A percentile compares a stretch with the other conserved stretches of the same genome.
These are phyloP conservation scores for Branchipolynoe longqiensis DNA, from an alignment of 2,888 invertebrate species.

Conservation along the genomic window DNA sequence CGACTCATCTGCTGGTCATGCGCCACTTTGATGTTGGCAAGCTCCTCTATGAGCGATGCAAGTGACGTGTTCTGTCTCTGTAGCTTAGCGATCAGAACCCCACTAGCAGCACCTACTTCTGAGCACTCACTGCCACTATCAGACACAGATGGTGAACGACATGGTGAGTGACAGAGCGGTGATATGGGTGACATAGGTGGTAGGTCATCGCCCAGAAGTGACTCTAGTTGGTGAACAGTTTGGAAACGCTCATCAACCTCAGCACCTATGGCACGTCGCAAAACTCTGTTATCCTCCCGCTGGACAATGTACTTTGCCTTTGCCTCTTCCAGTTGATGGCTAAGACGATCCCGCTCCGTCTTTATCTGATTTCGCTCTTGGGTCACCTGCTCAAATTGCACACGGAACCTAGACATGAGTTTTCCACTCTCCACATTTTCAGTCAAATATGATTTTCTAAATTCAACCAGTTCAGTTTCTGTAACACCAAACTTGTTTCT, in stretches of 20 bases:
- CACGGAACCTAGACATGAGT: constrained; percentile 34
- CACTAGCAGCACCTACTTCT: not conserved
- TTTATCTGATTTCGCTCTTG: constrained; percentile 27
- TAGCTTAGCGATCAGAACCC: not conserved
- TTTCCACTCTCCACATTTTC: constrained; percentile 52
- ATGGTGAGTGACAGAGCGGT: constrained; percentile 25
- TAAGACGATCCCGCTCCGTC: not conserved
- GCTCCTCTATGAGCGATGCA: constrained; percentile 26
- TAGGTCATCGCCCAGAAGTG: constrained; percentile 9
- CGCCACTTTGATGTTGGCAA: constrained; percentile 23
- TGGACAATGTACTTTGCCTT: constrained; percentile 29
- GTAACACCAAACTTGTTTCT: constrained; percentile 41
- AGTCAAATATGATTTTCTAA: constrained; percentile 34
- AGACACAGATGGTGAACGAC: constrained; percentile 3
- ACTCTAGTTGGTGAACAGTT: constrained; percentile 23
- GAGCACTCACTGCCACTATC: constrained; percentile 3
- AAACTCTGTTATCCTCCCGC: constrained; percentile 17
- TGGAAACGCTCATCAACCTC: constrained; percentile 33
- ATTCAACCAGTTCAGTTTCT: constrained; percentile 42
- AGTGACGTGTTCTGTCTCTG: constrained; percentile 37
- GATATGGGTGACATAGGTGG: constrained; percentile 43
- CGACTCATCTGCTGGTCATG: constrained; percentile 23
- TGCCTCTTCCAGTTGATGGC: constrained; percentile 1
- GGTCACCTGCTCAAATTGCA: constrained; percentile 47
- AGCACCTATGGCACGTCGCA: constrained; percentile 21